These are phyloP conservation scores for Gymnoscopelus microlampas DNA, from an alignment of 2,797 vertebrate genomes.

Conservation along the genomic window DNA sequence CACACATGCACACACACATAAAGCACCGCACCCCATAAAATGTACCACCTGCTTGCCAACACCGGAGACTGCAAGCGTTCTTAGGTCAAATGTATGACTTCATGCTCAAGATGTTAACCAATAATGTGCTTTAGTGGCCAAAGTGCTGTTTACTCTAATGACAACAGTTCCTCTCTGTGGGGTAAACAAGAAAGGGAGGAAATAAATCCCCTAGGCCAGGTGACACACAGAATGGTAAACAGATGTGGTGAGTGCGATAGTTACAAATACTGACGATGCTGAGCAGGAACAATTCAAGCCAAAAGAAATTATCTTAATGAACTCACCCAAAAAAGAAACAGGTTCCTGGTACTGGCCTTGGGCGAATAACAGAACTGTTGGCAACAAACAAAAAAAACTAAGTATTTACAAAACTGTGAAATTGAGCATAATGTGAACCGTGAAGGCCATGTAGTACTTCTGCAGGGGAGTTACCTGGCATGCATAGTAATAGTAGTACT, in stretches of 20 bases:
- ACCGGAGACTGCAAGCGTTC: conserved; percentile 5
- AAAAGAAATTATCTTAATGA: conserved; percentile 39
- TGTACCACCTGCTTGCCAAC: conserved; percentile 46
- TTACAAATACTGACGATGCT: no score
- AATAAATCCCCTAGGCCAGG: conserved; percentile 48
- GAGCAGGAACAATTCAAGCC: conserved; percentile 34
- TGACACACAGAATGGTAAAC: conserved; percentile 62
- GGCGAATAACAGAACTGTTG: conserved; percentile 75
- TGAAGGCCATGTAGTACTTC: background rate
- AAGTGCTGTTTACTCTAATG: conserved; percentile 41
- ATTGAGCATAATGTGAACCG: conserved; percentile 12
- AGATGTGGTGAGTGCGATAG: conserved; percentile 58
- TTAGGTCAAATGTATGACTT: conserved; percentile 50
- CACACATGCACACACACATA: background rate
- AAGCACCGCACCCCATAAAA: conserved; percentile 24
- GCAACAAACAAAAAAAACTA: conserved; percentile 5
- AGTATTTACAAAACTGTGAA: conserved; percentile 30
- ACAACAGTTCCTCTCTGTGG: conserved; percentile 41
- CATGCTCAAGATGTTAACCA: conserved; percentile 57
- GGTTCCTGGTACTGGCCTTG: conserved; percentile 70
- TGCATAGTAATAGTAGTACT: conserved; percentile 65
- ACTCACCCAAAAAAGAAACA: conserved; percentile 71
- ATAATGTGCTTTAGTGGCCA: conserved; percentile 35
- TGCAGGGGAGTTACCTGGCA: conserved; percentile 66
- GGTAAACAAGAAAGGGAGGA: conserved; percentile 47